Conservation (phyloP, 2,888 invertebrate species). For the Drosophila rellima region DNA sequence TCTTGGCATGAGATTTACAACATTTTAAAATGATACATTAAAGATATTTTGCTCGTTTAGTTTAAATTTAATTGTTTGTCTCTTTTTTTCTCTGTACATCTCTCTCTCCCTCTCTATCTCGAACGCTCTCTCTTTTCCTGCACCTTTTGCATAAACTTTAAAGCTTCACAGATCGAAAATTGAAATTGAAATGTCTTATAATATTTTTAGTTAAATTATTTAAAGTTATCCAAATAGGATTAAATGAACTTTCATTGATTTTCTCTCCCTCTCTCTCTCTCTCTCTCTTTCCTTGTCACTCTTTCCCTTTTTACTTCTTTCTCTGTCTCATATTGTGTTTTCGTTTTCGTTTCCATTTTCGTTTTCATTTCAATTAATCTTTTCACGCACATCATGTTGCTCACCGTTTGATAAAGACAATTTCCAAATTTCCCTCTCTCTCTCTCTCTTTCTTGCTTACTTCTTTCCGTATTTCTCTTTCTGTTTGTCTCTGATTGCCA, state of each 20-base stretch:
- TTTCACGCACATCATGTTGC: constrained; percentile 34
- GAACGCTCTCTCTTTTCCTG: neutral
- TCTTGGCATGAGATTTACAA: too few relatives aligned
- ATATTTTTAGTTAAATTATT: too few relatives aligned
- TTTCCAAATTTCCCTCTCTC: constrained; percentile 18
- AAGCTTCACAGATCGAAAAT: neutral
- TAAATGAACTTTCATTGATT: neutral
- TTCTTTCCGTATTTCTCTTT: neutral
- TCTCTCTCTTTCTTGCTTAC: constrained; percentile 1
- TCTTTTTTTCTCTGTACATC: neutral
- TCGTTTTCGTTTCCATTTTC: constrained; percentile 23
- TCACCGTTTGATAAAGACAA: constrained; percentile 39
- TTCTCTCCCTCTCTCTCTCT: neutral
- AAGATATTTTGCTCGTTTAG: neutral
- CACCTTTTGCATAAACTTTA: neutral
- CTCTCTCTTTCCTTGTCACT: neutral
- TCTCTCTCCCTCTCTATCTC: neutral
- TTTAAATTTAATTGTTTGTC: neutral
- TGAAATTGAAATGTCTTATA: too few relatives aligned
- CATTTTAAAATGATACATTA: neutral
- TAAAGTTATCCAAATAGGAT: too few relatives aligned
- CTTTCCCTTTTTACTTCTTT: too few relatives aligned
- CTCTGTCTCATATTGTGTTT: neutral
- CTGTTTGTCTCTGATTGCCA: constrained; percentile 1
- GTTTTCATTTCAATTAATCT: constrained; percentile 45